Base-by-base conservation (phyloP, 1,140 invertebrate species). In the Diploscapter pachys region DNA sequence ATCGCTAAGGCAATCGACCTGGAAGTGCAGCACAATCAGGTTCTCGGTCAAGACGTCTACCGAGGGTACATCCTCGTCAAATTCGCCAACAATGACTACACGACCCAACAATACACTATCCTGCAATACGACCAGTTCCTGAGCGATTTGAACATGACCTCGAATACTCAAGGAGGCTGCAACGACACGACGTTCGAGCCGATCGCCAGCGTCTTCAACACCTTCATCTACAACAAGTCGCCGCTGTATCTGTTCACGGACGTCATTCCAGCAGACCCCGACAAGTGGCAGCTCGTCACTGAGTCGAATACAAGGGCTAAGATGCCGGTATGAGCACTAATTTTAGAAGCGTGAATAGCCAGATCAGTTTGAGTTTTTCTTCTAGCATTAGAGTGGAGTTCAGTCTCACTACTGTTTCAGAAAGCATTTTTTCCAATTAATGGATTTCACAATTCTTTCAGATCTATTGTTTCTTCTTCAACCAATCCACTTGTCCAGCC, bases 191-290 rank as follows among this genome's bases (percentile, higher is more conserved):
- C 74, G 8, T 76, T 79, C 11, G 68, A 79, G 68, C 50, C 78
- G 2, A 73, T 80, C 50, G 72, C 71, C 6, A 57, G 63, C 54
- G 63, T 70, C 55, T 69, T 77, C 9, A 67, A 51, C 53, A 64
- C 66, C 52, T 51, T 59, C 3, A 48, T 80, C n/a, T 74, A 71
- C 31, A 64, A 69, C 50, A 80, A 80, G 62, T 80, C 79, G 11
- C 78, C 79, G 2, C 68, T 80, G 66, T 72, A 70, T 54, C 64
- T 79, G 13, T 72, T 80, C 64, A 80, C 79, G 53, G 79, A 80
- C 62, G 79, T 71, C 52, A 61, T 71, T 53, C 50, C 79, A 48
- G 61, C 56, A 53, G 78, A 80, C 11, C 70, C 65, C 50, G 70
- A 71, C 13, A 73, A 68, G 54, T 78, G 73, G 63, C 53, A 73